Conservation (phyloP, 2,113 vertebrate species). For the Rhinoderma darwinii region DNA sequence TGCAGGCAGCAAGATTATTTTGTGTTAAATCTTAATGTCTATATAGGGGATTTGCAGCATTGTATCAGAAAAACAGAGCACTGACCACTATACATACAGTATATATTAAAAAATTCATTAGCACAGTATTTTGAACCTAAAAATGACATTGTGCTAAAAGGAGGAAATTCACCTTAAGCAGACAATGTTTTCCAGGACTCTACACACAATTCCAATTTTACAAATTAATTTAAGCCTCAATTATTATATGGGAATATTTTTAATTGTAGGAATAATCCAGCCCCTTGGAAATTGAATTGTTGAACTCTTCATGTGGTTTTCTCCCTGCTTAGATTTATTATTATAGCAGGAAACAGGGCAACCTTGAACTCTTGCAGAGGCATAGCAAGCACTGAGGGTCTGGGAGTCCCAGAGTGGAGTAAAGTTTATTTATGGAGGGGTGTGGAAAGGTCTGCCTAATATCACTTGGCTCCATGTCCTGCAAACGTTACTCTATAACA, state of each 20-base stretch:
- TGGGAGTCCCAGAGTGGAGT: neutral
- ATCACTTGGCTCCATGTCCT: neutral
- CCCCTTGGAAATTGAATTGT: neutral
- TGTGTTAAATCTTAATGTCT: no score
- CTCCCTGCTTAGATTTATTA: neutral
- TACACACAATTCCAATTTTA: neutral
- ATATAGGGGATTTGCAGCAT: no score
- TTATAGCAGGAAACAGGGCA: neutral
- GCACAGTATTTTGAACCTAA: neutral
- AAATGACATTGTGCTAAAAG: neutral
- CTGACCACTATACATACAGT: no score
- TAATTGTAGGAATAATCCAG: neutral
- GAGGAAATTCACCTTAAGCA: neutral
- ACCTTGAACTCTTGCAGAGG: slow-evolving; percentile 8
- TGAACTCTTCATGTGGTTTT: neutral
- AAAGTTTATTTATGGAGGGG: slow-evolving; percentile 34
- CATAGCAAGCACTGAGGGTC: neutral
- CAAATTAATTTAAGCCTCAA: neutral
- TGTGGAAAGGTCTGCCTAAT: slow-evolving; percentile 6
- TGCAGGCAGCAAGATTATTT: no score
- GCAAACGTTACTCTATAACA: neutral
- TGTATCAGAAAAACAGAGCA: no score
- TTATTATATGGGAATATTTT: neutral
- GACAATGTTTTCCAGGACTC: neutral
- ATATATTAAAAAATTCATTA: neutral